Base-by-base conservation (phyloP, 1,140 invertebrate genomes). In the Manduca sexta region DNA sequence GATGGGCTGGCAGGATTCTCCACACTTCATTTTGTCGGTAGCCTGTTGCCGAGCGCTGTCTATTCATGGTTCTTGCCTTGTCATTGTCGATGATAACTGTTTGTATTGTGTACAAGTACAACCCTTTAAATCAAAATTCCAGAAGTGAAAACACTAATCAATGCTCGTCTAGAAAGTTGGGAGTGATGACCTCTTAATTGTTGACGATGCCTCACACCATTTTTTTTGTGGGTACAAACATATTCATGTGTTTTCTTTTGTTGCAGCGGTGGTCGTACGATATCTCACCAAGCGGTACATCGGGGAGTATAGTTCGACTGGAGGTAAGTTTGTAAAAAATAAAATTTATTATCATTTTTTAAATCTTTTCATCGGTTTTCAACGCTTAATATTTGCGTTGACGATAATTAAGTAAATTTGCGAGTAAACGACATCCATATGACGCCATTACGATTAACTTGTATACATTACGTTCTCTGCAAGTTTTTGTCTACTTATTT, bases 211-310 rank as follows among this genome's bases (percentile, higher is more conserved):
- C 15, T 12, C 17, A 8, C 3, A 18, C 26, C 14, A 13, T 5
- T 43, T 31, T 13, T 3, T 13, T 43, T 12, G 17, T 41, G 21
- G 41, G 41, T 31, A 33, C 34, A 31, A 48, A 47, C 18, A 30
- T 52, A 37, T 43, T 51, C 39, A 44, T 45, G 26, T 30, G 26
- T 58, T 59, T 56, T 56, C 51, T 60, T 17, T 86, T 88, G 76
- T 93, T 93, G 49, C 90, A 94, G 93, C 93, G 68, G 91, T 94
- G 50, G 92, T 92, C 43, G 93, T 94, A 57, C 90, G 93, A 61
- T 93, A 93, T 76, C 83, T 94, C 63, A 94, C 93, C 17, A 92
- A 92, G 74, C 87, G 93, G 58, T 94, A 93, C 76, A 94, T 94
- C 60, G 92, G 93, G 46, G 93, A 94, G 87, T 94, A 94, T 85